phyloP scores from a whole-genome alignment of 2,797 vertebrate genomes.

The Oryzias sinensis region DNA sequence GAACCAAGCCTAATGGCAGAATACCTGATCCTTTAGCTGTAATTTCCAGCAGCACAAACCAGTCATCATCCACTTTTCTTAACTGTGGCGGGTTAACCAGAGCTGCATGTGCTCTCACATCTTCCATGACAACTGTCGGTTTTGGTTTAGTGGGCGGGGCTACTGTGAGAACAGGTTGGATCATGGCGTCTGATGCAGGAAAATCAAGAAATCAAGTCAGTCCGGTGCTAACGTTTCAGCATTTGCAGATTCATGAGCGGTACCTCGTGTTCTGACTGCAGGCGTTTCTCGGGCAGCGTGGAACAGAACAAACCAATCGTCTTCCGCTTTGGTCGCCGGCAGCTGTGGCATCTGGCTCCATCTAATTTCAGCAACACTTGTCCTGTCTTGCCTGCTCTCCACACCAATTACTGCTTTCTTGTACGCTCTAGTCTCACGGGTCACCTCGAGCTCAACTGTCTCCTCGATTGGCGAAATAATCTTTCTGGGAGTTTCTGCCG shows the following conservation, averaged over 20 bases:
- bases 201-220: conserved; percentile 11
- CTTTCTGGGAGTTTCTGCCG: conserved; percentile 37
- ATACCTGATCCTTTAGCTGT: conserved; percentile 58
- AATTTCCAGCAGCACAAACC: conserved; percentile 51
- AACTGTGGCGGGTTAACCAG: conserved; percentile 17
- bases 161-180: conserved; percentile 20
- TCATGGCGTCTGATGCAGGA: conserved; percentile 40
- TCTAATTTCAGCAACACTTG: conserved; percentile 45
- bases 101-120: conserved; percentile 19
- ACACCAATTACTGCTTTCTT: conserved; percentile 53
- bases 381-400: conserved; percentile 39
- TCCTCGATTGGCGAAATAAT: conserved; percentile 34
- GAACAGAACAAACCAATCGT: conserved; percentile 60
- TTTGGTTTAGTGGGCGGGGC: conserved; percentile 26
- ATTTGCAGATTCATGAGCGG: neutral
- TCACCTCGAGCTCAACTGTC: conserved; percentile 35
- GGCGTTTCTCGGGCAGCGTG: conserved; percentile 38
- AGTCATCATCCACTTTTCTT: conserved; percentile 49
- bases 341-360: conserved; percentile 8
- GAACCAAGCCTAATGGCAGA: conserved; percentile 1
- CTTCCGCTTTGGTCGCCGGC: conserved; percentile 34
- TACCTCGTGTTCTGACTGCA: conserved; percentile 54
- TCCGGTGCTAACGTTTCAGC: neutral
- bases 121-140: conserved; percentile 24
- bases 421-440: conserved; percentile 43